A percentile compares a stretch with the other conserved stretches of the same genome.
Evolutionary conservation across 2,797 vertebrate genomes (phyloP).

Genomic region (Odontamblyopus rebecca): DNA sequence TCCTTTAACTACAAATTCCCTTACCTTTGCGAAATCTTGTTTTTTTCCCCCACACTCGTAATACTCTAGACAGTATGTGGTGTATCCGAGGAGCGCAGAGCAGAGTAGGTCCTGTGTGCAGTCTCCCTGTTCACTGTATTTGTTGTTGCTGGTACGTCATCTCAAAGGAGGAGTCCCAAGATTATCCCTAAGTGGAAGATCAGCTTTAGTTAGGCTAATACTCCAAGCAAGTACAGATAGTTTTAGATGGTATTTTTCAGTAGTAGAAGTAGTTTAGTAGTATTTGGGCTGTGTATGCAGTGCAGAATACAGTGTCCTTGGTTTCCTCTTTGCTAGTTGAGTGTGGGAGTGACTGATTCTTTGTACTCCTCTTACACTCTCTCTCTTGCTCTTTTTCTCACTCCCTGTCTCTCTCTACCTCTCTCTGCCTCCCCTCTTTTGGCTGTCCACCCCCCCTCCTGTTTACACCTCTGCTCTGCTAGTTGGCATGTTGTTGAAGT

Average conservation of each 20-base stretch:
- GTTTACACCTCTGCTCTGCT: constrained; percentile 45
- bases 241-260: constrained; percentile 5
- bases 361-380: constrained; percentile 29
- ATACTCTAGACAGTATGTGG: not conserved
- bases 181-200: constrained; percentile 38
- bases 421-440: constrained; percentile 48
- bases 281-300: not conserved
- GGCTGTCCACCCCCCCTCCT: constrained; percentile 25
- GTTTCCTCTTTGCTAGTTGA: constrained; percentile 32
- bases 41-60: constrained; percentile 4
- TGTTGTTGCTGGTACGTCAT: constrained; percentile 24
- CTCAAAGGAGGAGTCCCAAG: constrained; percentile 23
- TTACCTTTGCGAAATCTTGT: constrained; percentile 41
- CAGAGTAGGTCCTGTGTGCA: constrained; percentile 7
- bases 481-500: constrained; percentile 38
- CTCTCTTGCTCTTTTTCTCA: constrained; percentile 12
- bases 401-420: constrained; percentile 15
- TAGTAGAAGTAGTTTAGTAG: not conserved
- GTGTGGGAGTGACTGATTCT: constrained; percentile 45
- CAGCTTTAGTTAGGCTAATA: constrained; percentile 34
- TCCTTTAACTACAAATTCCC: constrained; percentile 19
- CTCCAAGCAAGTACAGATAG: constrained; percentile 23
- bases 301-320: not conserved
- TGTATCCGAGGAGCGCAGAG: not conserved
- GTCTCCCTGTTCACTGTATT: constrained; percentile 17